Evolutionary conservation across 2,797 vertebrate species (phyloP).

Genomic region (Amblyraja radiata): DNA sequence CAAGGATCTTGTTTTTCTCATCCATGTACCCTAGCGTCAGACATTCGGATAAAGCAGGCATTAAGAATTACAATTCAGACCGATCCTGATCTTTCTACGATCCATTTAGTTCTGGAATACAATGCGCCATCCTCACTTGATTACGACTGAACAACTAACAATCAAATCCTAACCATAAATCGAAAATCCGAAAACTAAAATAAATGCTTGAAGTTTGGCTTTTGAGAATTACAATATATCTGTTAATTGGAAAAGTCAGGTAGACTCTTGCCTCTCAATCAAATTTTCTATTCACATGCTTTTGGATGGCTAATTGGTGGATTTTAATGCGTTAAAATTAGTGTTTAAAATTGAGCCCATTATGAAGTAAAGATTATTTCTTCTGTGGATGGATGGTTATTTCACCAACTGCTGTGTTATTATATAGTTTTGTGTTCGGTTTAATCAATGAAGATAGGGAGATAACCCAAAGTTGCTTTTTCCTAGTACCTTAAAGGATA

Average conservation of each 20-base stretch:
- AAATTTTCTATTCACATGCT: neutral
- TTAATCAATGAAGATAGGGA: neutral
- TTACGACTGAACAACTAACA: neutral
- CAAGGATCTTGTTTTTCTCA: neutral
- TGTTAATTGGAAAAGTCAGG: neutral
- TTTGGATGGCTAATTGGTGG: neutral
- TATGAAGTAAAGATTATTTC: neutral
- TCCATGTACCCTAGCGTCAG: neutral
- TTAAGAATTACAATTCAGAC: conserved; percentile 1
- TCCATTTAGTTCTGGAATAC: neutral
- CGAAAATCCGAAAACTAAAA: neutral
- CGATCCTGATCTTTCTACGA: neutral
- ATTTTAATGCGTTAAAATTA: neutral
- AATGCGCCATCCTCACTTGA: neutral
- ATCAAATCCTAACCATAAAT: neutral
- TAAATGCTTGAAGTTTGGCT: neutral
- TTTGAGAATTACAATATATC: neutral
- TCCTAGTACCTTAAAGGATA: neutral
- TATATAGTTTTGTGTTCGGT: neutral
- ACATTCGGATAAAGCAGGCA: neutral
- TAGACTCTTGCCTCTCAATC: neutral
- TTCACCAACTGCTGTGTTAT: neutral
- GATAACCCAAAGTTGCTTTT: neutral
- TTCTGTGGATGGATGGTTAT: neutral
- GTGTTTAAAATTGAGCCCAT: neutral